Evolutionary conservation across 2,797 vertebrate genomes (phyloP).

Genomic region (Euthynnus affinis): DNA sequence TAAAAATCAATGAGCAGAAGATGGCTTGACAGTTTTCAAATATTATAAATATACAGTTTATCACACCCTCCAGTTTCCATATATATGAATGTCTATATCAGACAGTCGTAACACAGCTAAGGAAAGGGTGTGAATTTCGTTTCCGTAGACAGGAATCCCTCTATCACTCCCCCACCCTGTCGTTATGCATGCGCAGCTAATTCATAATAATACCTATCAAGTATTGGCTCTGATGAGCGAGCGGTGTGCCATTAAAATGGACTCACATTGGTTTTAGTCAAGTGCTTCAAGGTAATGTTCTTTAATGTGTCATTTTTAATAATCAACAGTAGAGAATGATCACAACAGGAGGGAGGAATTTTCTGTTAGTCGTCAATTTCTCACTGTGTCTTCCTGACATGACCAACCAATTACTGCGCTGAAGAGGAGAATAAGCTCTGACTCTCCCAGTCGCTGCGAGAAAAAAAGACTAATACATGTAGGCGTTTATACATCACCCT

Average conservation of each 20-base stretch:
- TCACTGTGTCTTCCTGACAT: slow-evolving; percentile 71
- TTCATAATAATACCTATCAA: slow-evolving; percentile 79
- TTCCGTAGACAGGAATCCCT: slow-evolving; percentile 52
- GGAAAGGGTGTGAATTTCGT: slow-evolving; percentile 39
- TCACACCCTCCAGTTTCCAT: slow-evolving; percentile 40
- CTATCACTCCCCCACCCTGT: slow-evolving; percentile 50
- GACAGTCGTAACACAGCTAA: slow-evolving; percentile 34
- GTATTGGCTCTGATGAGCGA: slow-evolving; percentile 68
- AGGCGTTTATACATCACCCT: slow-evolving; percentile 43
- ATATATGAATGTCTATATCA: slow-evolving; percentile 46
- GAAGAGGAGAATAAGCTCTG: slow-evolving; percentile 58
- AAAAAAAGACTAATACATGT: slow-evolving; percentile 41
- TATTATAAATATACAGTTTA: slow-evolving; percentile 40
- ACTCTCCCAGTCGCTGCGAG: slow-evolving; percentile 34
- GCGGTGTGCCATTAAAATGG: slow-evolving; percentile 73
- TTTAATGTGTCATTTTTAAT: slow-evolving; percentile 80
- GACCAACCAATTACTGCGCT: slow-evolving; percentile 76
- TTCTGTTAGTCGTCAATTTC: slow-evolving; percentile 75
- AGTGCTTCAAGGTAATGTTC: slow-evolving; percentile 77
- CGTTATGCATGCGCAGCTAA: slow-evolving; percentile 67
- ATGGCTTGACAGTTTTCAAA: slow-evolving; percentile 50
- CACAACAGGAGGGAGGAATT: slow-evolving; percentile 75
- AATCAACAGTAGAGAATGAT: slow-evolving; percentile 73
- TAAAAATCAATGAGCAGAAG: slow-evolving; percentile 57
- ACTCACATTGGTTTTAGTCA: slow-evolving; percentile 76